phyloP scores from a whole-genome alignment of 2,797 vertebrate genomes.

The Heterohyrax brucei region DNA sequence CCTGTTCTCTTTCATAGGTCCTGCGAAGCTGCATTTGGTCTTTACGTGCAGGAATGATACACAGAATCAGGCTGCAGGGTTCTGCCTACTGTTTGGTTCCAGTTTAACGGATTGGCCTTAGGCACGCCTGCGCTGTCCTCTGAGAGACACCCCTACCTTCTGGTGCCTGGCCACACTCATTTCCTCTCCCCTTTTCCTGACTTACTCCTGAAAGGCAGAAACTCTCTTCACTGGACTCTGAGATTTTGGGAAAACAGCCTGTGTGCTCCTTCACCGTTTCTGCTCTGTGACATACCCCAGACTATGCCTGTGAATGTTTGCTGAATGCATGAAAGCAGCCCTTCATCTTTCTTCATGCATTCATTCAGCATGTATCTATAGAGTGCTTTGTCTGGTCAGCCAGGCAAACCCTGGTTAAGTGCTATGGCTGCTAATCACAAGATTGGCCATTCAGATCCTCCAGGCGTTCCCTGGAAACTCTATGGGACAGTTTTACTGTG shows the following conservation, averaged over 20 bases:
- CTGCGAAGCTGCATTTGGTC: not conserved
- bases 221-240: not conserved
- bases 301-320: not conserved
- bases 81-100: conserved; percentile 46
- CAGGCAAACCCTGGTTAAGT: too few species aligned
- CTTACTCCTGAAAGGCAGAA: conserved; percentile 54
- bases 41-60: conserved; percentile 1
- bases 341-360: conserved; percentile 23
- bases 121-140: not conserved
- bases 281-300: too few species aligned
- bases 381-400: not conserved
- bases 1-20: conserved; percentile 1
- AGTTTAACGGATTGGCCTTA: conserved; percentile 39
- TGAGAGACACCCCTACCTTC: not conserved
- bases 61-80: conserved; percentile 3
- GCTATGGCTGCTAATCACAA: too few species aligned
- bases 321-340: not conserved
- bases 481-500: too few species aligned
- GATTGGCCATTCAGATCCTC: too few species aligned
- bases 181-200: not conserved
- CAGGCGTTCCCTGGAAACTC: too few species aligned
- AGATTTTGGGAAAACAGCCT: conserved; percentile 21
- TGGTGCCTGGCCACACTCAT: conserved; percentile 35
- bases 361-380: not conserved
- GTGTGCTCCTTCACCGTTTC: not conserved